These are phyloP conservation scores for Sebastes oblongus DNA, from an alignment of 2,797 vertebrate genomes.

Conservation along the genomic window DNA sequence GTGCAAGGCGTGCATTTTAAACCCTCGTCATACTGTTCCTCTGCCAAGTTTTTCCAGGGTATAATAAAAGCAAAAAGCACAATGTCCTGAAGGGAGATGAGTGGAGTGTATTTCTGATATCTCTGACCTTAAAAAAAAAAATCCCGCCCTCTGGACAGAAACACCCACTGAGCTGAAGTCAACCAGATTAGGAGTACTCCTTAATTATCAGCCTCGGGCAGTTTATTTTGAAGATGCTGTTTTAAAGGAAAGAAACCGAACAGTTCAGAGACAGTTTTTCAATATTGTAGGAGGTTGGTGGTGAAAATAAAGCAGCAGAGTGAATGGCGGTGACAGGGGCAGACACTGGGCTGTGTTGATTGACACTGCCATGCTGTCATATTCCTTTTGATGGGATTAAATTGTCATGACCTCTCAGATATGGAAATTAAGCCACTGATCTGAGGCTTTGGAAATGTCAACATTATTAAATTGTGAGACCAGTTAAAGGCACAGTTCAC, in stretches of 20 bases:
- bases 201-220: slow-evolving; percentile 62
- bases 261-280: not conserved
- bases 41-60: slow-evolving; percentile 45
- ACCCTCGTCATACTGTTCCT: slow-evolving; percentile 31
- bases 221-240: slow-evolving; percentile 55
- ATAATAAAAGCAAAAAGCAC: slow-evolving; percentile 44
- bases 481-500: slow-evolving; percentile 48
- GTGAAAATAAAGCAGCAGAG: slow-evolving; percentile 30
- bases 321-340: slow-evolving; percentile 44
- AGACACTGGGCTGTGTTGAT: slow-evolving; percentile 50
- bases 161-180: slow-evolving; percentile 55
- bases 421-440: slow-evolving; percentile 78
- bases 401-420: slow-evolving; percentile 79
- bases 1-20: slow-evolving; percentile 24
- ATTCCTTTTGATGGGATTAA: slow-evolving; percentile 82
- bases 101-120: slow-evolving; percentile 51
- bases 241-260: slow-evolving; percentile 28
- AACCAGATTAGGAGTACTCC: slow-evolving; percentile 32
- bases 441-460: slow-evolving; percentile 76
- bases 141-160: slow-evolving; percentile 56
- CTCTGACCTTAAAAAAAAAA: slow-evolving; percentile 62
- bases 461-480: slow-evolving; percentile 67
- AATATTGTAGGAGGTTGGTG: not conserved
- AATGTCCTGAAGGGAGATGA: slow-evolving; percentile 50
- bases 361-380: slow-evolving; percentile 70